These are phyloP conservation scores for Todiramphus saurophagus DNA, from an alignment of 2,113 vertebrate genomes.

Conservation along the genomic window DNA sequence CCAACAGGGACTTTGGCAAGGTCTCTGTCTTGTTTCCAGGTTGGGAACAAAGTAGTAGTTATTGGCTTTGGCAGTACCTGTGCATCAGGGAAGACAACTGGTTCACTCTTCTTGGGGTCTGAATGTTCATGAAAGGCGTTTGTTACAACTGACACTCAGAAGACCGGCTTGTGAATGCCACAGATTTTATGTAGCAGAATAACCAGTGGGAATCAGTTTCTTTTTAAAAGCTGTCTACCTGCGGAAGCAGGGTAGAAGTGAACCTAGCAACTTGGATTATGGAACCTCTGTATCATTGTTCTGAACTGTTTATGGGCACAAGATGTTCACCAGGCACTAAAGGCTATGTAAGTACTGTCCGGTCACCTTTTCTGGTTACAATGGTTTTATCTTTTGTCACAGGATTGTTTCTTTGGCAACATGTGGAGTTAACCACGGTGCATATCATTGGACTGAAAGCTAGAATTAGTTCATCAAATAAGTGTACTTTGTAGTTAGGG, in stretches of 20 bases:
- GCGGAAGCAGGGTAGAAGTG: not conserved
- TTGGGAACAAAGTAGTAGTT: not conserved
- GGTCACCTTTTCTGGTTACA: not conserved
- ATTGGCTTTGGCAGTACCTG: not conserved
- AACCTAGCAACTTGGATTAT: not conserved
- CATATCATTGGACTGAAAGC: not conserved
- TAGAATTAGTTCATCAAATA: not conserved
- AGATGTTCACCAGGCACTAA: not conserved
- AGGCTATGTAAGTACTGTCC: not conserved
- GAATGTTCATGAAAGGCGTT: not conserved
- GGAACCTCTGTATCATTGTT: not conserved
- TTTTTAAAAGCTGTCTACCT: not conserved
- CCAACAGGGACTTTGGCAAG: not conserved
- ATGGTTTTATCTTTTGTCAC: not conserved
- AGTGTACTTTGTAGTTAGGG: not conserved
- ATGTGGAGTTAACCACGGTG: not conserved
- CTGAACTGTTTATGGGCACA: not conserved
- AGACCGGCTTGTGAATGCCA: not conserved
- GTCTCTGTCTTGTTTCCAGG: not conserved
- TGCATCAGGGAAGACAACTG: not conserved
- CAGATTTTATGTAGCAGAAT: not conserved
- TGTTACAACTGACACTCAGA: accelerated
- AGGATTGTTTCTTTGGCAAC: not conserved
- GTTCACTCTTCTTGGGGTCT: not conserved
- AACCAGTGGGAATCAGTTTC: not conserved